Evolutionary conservation across 2,888 invertebrate genomes (phyloP).

Genomic region (Erannis defoliaria): DNA sequence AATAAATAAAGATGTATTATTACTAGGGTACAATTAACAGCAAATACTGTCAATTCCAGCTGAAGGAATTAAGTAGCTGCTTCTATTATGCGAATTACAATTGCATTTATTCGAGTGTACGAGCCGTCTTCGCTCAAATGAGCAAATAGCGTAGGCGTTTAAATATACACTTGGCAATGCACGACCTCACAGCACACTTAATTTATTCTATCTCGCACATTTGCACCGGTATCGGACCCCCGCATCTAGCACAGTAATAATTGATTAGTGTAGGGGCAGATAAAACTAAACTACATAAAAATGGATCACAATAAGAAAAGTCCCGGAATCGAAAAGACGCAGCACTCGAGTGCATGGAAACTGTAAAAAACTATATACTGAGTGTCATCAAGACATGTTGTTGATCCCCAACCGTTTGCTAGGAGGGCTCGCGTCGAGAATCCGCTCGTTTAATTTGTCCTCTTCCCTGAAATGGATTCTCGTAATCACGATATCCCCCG

Average conservation of each 20-base stretch:
- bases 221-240: conserved; percentile 69
- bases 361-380: conserved; percentile 49
- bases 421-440: conserved; percentile 77
- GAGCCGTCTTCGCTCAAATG: conserved; percentile 81
- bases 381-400: conserved; percentile 79
- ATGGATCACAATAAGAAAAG: conserved; percentile 75
- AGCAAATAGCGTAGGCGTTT: conserved; percentile 78
- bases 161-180: conserved; percentile 68
- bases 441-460: conserved; percentile 79
- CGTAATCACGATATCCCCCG: conserved; percentile 96
- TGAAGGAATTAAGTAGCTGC: conserved; percentile 71
- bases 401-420: conserved; percentile 77
- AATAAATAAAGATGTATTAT: conserved; percentile 68
- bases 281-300: conserved; percentile 63
- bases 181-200: conserved; percentile 73
- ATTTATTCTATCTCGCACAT: conserved; percentile 76
- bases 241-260: conserved; percentile 59
- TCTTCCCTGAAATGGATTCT: conserved; percentile 89
- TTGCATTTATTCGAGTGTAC: conserved; percentile 77
- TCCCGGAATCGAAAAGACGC: conserved; percentile 67
- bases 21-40: conserved; percentile 62
- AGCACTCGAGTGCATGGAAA: conserved; percentile 79
- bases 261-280: conserved; percentile 53
- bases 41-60: conserved; percentile 69
- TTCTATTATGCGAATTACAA: conserved; percentile 75